A percentile compares a stretch with the other conserved stretches of the same genome.
Evolutionary conservation across 2,888 invertebrate species (phyloP).

Genomic region (Villa cingulata): DNA sequence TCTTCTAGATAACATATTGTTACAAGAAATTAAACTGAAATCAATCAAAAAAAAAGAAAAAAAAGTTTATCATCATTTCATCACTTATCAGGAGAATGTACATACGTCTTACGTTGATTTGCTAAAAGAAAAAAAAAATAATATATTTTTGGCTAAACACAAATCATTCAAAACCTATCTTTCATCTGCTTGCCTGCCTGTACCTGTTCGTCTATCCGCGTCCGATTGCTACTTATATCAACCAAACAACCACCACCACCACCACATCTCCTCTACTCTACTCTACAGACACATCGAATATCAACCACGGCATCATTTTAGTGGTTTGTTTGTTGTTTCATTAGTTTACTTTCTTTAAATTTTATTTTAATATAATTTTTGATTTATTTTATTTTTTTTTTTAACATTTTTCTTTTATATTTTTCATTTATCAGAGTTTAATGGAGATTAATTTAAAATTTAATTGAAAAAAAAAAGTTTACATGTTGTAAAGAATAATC

Average conservation of each 20-base stretch:
- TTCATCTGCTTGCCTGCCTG: slow-evolving; percentile 6
- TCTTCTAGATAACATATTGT: too few species aligned
- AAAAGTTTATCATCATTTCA: too few species aligned
- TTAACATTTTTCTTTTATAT: not conserved
- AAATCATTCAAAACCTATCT: not conserved
- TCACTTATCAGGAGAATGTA: too few species aligned
- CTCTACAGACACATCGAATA: slow-evolving; percentile 16
- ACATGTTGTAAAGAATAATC: too few species aligned
- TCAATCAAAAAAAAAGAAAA: too few species aligned
- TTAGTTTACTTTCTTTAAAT: slow-evolving; percentile 15
- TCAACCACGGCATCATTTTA: slow-evolving; percentile 19
- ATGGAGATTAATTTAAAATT: too few species aligned
- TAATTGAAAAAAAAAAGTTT: too few species aligned
- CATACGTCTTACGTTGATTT: not conserved
- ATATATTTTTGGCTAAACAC: too few species aligned
- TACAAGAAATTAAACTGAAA: too few species aligned
- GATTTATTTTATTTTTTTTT: slow-evolving; percentile 2
- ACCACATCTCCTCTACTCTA: slow-evolving; percentile 11
- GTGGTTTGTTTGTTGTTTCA: slow-evolving; percentile 20
- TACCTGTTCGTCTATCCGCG: slow-evolving; percentile 6
- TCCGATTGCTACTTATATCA: slow-evolving; percentile 8
- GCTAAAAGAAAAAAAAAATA: not conserved
- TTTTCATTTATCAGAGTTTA: not conserved
- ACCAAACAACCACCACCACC: slow-evolving; percentile 5
- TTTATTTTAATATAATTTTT: too few species aligned